Percentiles rank a stretch among this genome's conserved stretches.
Evolutionary conservation across 2,113 vertebrate genomes (phyloP).

Genomic region (Neogale vison): DNA sequence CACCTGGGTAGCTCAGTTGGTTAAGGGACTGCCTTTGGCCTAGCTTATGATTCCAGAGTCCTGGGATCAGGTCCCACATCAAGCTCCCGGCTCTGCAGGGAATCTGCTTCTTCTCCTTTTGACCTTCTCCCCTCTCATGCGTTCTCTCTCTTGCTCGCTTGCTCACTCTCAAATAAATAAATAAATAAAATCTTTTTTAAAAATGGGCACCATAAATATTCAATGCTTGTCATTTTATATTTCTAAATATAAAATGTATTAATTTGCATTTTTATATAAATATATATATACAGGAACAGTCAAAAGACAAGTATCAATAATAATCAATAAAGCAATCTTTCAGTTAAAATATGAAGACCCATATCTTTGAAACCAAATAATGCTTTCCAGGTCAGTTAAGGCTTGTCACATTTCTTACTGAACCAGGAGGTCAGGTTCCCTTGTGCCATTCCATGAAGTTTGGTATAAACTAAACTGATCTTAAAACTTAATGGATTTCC

Average conservation of each 20-base stretch:
- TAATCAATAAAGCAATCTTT: neutral
- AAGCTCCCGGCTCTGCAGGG: too few species aligned
- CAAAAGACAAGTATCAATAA: neutral
- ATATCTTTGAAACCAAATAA: neutral
- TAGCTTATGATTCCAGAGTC: too few species aligned
- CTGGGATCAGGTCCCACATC: too few species aligned
- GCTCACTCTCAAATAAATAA: too few species aligned
- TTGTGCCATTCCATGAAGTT: neutral
- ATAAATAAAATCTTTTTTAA: too few species aligned
- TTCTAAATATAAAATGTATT: neutral
- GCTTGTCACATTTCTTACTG: neutral
- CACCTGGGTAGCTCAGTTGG: too few species aligned
- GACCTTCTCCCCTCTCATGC: too few species aligned
- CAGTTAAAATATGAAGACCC: neutral
- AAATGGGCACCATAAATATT: neutral
- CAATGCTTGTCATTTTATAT: neutral
- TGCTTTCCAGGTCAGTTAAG: neutral
- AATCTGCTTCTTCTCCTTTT: too few species aligned
- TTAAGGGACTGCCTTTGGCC: too few species aligned
- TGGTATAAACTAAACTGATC: neutral
- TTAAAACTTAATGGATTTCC: neutral
- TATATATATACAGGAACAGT: neutral
- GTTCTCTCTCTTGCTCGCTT: too few species aligned
- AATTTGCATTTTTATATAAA: slow-evolving; percentile 1
- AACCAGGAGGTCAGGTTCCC: neutral